Percentiles rank a stretch among this genome's conserved stretches.
These are phyloP conservation scores for Gallinago undulata DNA, from an alignment of 2,113 vertebrate species.

Conservation along the genomic window DNA sequence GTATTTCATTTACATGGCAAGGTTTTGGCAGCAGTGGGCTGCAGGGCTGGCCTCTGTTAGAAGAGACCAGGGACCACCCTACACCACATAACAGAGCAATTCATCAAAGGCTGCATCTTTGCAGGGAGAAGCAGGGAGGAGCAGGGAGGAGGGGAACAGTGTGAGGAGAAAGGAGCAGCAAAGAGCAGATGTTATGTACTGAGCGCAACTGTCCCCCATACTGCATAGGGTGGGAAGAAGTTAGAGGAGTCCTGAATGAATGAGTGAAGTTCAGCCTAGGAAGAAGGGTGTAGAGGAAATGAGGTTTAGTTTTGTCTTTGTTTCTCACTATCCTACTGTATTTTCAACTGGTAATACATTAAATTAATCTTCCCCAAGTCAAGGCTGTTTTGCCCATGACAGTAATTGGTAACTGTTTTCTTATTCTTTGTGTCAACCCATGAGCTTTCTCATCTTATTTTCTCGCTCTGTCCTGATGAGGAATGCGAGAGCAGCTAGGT, in stretches of 20 bases:
- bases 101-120: not conserved
- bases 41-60: not conserved
- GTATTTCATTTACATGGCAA: not conserved
- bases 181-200: not conserved
- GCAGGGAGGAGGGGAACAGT: not conserved
- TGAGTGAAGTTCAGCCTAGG: not conserved
- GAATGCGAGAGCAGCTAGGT: not conserved
- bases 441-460: not conserved
- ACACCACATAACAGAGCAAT: rapidly evolving
- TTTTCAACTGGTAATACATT: not conserved
- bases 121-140: not conserved
- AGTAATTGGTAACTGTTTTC: not conserved
- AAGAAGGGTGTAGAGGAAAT: not conserved
- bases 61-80: not conserved
- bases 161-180: not conserved
- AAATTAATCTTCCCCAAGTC: not conserved
- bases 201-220: rapidly evolving
- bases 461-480: not conserved
- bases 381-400: not conserved
- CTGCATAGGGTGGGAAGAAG: not conserved
- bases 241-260: not conserved
- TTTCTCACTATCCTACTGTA: not conserved
- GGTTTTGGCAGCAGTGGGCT: not conserved
- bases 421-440: not conserved
- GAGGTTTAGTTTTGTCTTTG: not conserved